Percentiles rank a stretch among this genome's conserved stretches.
Evolutionary conservation across 1,140 invertebrate genomes (phyloP).

Genomic region (Lamellibrachia luymesi): DNA sequence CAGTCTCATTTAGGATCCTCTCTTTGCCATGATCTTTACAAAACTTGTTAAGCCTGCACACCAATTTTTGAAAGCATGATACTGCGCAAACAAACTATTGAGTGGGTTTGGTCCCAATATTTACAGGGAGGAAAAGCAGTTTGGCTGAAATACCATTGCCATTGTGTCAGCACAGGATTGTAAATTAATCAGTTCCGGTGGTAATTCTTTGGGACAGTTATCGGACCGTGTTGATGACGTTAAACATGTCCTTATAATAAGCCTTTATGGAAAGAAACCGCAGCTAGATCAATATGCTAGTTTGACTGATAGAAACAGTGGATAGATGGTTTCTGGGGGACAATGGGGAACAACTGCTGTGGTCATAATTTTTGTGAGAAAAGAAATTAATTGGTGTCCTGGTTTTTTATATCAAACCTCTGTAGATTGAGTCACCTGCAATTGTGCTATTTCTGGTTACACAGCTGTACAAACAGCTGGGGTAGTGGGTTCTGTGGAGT

Average conservation of each 20-base stretch:
- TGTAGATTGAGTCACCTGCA: neutral
- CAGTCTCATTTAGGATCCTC: no score
- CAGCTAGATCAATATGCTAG: neutral
- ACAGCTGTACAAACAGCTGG: neutral
- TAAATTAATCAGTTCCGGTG: neutral
- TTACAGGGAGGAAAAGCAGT: neutral
- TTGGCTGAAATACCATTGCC: neutral
- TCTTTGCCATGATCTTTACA: no score
- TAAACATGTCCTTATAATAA: neutral
- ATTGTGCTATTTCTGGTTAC: neutral
- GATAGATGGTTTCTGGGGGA: neutral
- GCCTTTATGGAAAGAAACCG: neutral
- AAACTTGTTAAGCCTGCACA: no score
- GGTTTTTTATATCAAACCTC: neutral
- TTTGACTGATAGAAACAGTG: neutral
- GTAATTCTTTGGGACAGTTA: neutral
- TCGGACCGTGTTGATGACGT: neutral
- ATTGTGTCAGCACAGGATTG: neutral
- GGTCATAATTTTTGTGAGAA: neutral
- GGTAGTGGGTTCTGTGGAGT: neutral
- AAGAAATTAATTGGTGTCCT: neutral
- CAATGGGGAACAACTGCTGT: neutral
- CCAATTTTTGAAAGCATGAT: neutral
- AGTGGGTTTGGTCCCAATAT: neutral
- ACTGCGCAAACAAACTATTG: neutral